Percentiles rank a stretch among this genome's conserved stretches.
phyloP scores from a whole-genome alignment of 2,113 vertebrate species.

The Cebus imitator region DNA sequence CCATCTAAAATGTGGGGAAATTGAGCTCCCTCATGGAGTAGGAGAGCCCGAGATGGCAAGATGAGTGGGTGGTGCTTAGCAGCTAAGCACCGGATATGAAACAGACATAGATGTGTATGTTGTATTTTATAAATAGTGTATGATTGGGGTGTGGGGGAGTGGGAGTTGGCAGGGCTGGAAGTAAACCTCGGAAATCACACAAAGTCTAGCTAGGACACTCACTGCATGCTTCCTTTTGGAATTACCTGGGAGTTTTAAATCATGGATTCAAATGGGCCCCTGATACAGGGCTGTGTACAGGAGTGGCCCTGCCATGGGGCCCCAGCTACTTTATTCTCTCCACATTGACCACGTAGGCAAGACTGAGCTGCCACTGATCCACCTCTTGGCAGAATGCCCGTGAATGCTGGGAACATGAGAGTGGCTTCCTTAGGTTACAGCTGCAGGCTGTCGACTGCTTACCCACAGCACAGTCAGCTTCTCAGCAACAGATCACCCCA shows the following conservation, averaged over 20 bases:
- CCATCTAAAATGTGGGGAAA: neutral
- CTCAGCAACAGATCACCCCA: neutral
- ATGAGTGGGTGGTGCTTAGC: neutral
- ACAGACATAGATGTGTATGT: no score
- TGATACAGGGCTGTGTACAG: neutral
- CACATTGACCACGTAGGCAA: neutral
- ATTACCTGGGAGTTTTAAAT: neutral
- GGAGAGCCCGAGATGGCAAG: neutral
- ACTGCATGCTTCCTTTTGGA: neutral
- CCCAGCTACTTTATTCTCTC: neutral
- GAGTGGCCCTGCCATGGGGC: neutral
- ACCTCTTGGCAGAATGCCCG: neutral
- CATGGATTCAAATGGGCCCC: neutral
- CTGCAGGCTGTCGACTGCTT: rapidly evolving
- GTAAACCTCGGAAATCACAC: neutral
- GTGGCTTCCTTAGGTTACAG: neutral
- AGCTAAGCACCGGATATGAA: neutral
- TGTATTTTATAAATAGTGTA: neutral
- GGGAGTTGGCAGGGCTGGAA: neutral
- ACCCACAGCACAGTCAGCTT: neutral
- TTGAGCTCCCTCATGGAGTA: neutral
- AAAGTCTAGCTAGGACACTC: neutral
- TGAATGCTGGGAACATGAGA: neutral
- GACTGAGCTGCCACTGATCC: no score
- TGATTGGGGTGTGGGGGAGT: neutral